phyloP scores from a whole-genome alignment of 1,140 invertebrate genomes.

The Calephelis virginiensis region DNA sequence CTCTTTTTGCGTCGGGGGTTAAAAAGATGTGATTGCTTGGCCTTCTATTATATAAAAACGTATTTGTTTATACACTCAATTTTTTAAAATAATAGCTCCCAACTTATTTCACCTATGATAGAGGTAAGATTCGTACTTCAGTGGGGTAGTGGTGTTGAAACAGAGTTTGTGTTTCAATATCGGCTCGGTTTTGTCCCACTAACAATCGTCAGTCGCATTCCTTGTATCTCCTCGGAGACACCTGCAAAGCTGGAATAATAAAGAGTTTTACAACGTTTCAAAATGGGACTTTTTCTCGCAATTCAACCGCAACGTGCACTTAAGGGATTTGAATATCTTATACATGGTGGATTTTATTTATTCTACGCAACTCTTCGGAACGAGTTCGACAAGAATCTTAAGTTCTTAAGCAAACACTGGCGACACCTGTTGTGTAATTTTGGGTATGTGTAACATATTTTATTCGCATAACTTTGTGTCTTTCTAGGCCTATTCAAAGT shows the following conservation, averaged over 20 bases:
- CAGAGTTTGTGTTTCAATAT: neutral
- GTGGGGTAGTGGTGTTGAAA: constrained; percentile 11
- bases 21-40: too few species aligned
- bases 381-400: constrained; percentile 56
- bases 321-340: constrained; percentile 78
- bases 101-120: neutral
- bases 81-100: neutral
- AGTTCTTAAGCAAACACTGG: constrained; percentile 57
- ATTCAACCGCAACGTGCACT: constrained; percentile 75
- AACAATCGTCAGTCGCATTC: constrained; percentile 45
- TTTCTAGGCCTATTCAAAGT: too few species aligned
- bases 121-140: neutral
- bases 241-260: constrained; percentile 74
- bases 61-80: neutral
- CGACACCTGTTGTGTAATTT: constrained; percentile 30
- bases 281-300: constrained; percentile 75
- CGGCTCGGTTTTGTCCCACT: constrained; percentile 11
- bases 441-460: too few species aligned
- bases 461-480: too few species aligned
- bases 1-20: too few species aligned
- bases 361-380: constrained; percentile 56
- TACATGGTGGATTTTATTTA: constrained; percentile 66
- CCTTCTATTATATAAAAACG: neutral
- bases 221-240: constrained; percentile 61
- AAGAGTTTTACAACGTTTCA: constrained; percentile 74